Conservation (phyloP, 2,888 invertebrate species). For the Callyntrura guangdongensis region DNA sequence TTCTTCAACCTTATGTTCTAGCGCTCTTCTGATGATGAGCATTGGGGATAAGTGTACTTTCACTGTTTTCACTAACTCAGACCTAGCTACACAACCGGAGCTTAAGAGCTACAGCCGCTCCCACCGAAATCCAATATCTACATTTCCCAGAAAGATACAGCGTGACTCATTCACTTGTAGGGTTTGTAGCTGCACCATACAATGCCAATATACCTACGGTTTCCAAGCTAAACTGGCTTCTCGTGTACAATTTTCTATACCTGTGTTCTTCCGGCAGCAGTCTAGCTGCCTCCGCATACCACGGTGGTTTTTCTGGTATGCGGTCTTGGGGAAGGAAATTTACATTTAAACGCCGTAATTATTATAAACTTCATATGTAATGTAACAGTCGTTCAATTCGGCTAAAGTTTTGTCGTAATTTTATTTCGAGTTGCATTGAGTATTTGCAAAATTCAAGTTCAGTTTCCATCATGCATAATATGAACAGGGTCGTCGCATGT, state of each 20-base stretch:
- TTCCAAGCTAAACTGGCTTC: too few relatives aligned
- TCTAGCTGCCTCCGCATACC: too few relatives aligned
- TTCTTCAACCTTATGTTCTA: constrained; percentile 55
- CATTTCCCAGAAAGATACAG: neutral
- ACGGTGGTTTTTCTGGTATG: too few relatives aligned
- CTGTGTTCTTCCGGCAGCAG: too few relatives aligned
- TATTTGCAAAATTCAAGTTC: neutral
- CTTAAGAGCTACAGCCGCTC: constrained; percentile 28
- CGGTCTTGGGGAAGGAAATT: too few relatives aligned
- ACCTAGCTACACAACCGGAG: neutral
- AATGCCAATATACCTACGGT: too few relatives aligned
- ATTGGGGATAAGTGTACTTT: constrained; percentile 68
- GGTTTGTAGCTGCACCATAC: too few relatives aligned
- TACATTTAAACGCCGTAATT: too few relatives aligned
- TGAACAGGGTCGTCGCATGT: too few relatives aligned
- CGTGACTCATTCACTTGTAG: constrained; percentile 9
- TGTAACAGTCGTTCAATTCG: too few relatives aligned
- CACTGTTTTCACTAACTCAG: constrained; percentile 72
- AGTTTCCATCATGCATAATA: neutral
- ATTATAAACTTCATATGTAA: too few relatives aligned
- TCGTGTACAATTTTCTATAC: too few relatives aligned
- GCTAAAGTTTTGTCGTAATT: constrained; percentile 2
- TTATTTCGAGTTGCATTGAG: neutral
- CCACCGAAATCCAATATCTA: neutral
- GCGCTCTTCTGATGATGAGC: constrained; percentile 57